Base-by-base conservation (phyloP, 2,113 vertebrate genomes). In the Ardeotis arabs region DNA sequence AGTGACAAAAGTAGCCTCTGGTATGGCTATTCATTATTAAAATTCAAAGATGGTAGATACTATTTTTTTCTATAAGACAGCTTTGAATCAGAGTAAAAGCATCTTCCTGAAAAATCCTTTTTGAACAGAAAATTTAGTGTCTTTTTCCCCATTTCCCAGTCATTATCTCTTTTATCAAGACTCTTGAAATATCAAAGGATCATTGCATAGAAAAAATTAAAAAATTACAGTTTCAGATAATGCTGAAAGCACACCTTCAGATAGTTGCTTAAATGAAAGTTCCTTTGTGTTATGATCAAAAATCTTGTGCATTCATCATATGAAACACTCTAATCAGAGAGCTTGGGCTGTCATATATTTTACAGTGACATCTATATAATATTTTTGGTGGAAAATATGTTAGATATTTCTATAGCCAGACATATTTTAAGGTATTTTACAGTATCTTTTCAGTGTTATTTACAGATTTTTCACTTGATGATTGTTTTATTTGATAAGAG, bases 271-370 rank as follows among this genome's bases (percentile, higher is more conserved):
- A 82, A 94, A 77, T 70, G 56, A 66, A 94, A 87, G 31, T 53
- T 87, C 12, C 49, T 94, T 82, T 89, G 50, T 87, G 53, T 4
- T 87, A 16, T 72, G 67, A 93, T 93, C 62, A 95, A 76, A 97
- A 67, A 9, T 62, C 31, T 79, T 67, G 33, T 62, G 41, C 22
- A 50, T 5, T 93, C 9, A 9, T 78, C 45, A 15, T 27, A 72
- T 21, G 28, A 87, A 91, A 85, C 22, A 91, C 1, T 10, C 14
- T 73, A 73, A 72, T 73, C 50, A 76, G 58, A 82, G 33, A 66
- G 45, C 31, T 62, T 89, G 16, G 39, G 35, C 59, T 89, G 37
- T 49, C 18, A 39, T 69, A 45, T 94, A 64, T 78, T 87, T 91
- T 91, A 35, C 52, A 58, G n/a, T 81, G 59, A 70, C 4, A 33